Evolutionary conservation across 2,113 vertebrate species (phyloP), one percentile per base, ranked within the genome.

Genomic region (Coptodon bakossiorum): DNA sequence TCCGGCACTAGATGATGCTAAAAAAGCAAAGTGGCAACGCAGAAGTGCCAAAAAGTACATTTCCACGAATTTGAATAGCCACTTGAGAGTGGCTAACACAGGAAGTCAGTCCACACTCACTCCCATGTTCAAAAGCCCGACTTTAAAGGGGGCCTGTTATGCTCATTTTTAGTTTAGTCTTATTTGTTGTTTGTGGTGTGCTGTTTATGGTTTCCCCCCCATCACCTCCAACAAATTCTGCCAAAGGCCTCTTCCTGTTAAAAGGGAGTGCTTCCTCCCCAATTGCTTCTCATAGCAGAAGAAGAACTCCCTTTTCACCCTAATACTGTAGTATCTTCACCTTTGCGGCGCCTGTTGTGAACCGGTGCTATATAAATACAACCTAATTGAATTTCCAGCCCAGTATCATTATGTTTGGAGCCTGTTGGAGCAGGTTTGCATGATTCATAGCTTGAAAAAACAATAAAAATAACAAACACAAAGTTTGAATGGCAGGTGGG

Each of bases 201-300:
- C 14, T 73, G 43, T 78, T 24, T 76, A 5, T 78, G 43, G 17
- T 48, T 76, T 6, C 1, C 0, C 3, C 71, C 9, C 24, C 34
- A 38, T 48, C 6, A 48, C 14, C 24, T 19, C 71, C 43, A 76
- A 19, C 43, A 48, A 48, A 76, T 24, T 14, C 68, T 76, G 71
- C 43, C 24, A 50, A 50, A 50, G 71, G 43, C 24, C 43, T 31
- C 71, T 76, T 76, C 71, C 71, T 76, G 43, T 76, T 50, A 29
- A 76, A 50, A 76, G 43, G 71, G 16, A 31, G 43, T 76, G 24
- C 43, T 50, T 76, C 71, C 71, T 76, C 24, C 43, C 43, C 71
- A 4, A 19, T 6, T 76, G 0, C 43, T 76, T 29, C 16, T 50
- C 43, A 12, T 31, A 50, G 24, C 0, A 48, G 24, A 76, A 29